Base-by-base conservation (phyloP, 1,140 invertebrate species). In the Drosophila parabipectinata region DNA sequence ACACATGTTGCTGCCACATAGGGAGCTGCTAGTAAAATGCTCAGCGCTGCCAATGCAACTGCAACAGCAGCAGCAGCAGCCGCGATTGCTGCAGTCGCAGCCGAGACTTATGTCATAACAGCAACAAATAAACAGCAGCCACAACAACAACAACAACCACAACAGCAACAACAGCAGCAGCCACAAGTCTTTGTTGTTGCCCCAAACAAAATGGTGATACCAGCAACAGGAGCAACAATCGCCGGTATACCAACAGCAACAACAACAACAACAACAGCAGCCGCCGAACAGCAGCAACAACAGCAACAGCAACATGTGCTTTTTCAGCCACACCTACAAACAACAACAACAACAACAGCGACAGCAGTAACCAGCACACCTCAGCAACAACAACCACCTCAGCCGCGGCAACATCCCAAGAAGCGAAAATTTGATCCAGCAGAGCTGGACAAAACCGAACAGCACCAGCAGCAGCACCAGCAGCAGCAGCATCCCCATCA, bases 381-480 rank as follows among this genome's bases (percentile, higher is more conserved):
- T 75, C 84, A 78, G 66, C 83, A 82, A 62, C 66, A 64, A 41
- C 66, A 74, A 71, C 51, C 92, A 92, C 56, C 92, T 91, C 93
- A 80, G 91, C 93, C 75, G 91, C 94, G 95, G 52, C 96, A 96
- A 91, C 93, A 97, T 92, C 97, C 97, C 64, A 98, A 97, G 92
- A 98, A 98, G 92, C 93, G 97, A 66, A 97, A 97, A 93, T 97
- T 96, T 85, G 95, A 97, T 93, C 96, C 95, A 63, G 95, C 96
- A 21, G 96, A 97, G 91, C 92, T 97, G 57, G 96, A 97, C 92
- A 95, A 96, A 78, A 84, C 90, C 90, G 95, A 90, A 37, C 85
- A 77, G 2, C 79, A 77, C 3, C 79, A 73, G 1, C 79, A 73
- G 1, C 85, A 77, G 2, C 79, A 77, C 3, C 79, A 73, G 1